A percentile compares a stretch with the other conserved stretches of the same genome.
phyloP scores from a whole-genome alignment of 2,113 vertebrate species.

The Agelaius tricolor region DNA sequence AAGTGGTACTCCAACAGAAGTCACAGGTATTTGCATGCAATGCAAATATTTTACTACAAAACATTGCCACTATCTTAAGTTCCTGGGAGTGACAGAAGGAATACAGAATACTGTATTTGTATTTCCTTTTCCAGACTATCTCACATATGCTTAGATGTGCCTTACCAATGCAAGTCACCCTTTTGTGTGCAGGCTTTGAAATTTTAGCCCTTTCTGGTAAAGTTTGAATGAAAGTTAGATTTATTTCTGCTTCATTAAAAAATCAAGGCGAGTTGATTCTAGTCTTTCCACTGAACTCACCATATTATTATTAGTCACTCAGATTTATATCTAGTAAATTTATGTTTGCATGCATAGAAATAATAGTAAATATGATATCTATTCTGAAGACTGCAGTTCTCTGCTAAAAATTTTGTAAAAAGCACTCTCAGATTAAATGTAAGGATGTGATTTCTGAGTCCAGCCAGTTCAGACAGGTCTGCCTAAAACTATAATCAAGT shows the following conservation, averaged over 20 bases:
- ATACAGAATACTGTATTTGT: neutral
- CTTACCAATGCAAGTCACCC: neutral
- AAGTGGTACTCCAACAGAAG: neutral
- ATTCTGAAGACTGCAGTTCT: neutral
- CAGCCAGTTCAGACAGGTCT: constrained; percentile 52
- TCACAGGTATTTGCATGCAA: neutral
- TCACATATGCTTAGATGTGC: neutral
- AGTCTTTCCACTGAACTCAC: neutral
- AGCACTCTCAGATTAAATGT: neutral
- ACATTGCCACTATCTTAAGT: neutral
- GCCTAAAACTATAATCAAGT: constrained; percentile 70
- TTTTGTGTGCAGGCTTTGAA: neutral
- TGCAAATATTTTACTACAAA: neutral
- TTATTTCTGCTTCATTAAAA: neutral
- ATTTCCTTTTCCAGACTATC: neutral
- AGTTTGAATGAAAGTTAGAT: neutral
- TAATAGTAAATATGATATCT: neutral
- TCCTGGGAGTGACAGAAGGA: neutral
- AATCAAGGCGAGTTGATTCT: neutral
- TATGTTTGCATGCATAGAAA: neutral
- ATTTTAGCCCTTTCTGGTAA: neutral
- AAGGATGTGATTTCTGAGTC: constrained; percentile 51
- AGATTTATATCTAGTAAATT: neutral
- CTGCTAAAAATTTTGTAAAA: neutral
- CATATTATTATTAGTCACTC: neutral